Percentiles rank a stretch among this genome's conserved stretches.
phyloP scores from a whole-genome alignment of 2,888 invertebrate species.

The Germaria angustata region DNA sequence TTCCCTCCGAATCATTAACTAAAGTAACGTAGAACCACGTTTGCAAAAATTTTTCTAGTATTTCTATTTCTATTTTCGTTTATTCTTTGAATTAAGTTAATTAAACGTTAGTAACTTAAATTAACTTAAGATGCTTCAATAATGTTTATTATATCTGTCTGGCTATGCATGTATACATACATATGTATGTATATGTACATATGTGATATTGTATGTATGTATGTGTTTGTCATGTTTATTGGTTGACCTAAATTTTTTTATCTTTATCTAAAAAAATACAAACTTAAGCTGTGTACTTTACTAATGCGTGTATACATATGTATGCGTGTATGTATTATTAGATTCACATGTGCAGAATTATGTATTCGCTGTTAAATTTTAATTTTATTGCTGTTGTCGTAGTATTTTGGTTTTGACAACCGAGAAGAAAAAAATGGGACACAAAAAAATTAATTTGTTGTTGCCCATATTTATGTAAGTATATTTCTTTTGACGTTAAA shows the following conservation, averaged over 20 bases:
- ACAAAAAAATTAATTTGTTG: conserved; percentile 14
- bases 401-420: conserved; percentile 24
- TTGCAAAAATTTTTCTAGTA: background rate
- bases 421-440: conserved; percentile 3
- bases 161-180: too few relatives aligned
- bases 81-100: background rate
- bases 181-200: too few relatives aligned
- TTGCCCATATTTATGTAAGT: background rate
- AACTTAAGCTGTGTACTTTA: background rate
- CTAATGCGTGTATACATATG: background rate
- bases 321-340: background rate
- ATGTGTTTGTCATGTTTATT: conserved; percentile 36
- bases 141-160: conserved; percentile 4
- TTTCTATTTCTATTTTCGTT: background rate
- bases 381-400: conserved; percentile 9
- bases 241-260: conserved; percentile 56
- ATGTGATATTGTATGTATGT: background rate
- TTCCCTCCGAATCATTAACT: background rate
- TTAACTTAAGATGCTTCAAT: conserved; percentile 1
- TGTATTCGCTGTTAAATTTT: background rate
- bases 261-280: conserved; percentile 25
- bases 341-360: background rate
- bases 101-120: background rate
- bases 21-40: background rate
- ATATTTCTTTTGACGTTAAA: conserved; percentile 32